Base-by-base conservation (phyloP, 2,888 invertebrate genomes). In the Torymus aiolomorphi region DNA sequence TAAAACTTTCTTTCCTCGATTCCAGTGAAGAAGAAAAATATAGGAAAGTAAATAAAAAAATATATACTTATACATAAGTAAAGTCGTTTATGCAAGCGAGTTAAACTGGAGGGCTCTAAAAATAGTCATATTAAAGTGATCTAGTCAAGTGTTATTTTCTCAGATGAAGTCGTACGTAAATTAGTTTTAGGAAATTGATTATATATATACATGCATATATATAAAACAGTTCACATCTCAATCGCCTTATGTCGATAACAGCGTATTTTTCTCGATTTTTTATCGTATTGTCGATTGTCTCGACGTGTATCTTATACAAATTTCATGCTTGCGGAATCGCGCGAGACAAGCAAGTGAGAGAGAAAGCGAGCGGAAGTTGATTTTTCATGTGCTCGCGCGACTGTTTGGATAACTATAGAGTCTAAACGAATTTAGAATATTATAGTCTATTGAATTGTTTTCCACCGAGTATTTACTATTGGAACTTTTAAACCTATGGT, bases 101-200 rank as follows among this genome's bases (percentile, higher is more conserved):
- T 72, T 52, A 51, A 70, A 72, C n/a, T 75, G 61, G 69, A 62
- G 51, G 63, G 75, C 57, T 77, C 62, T 69, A 75, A 77, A 31
- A 67, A 75, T 77, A 82, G 76, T 74, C 69, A 78, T 76, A 75
- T 61, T 57, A 75, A 87, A 85, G 86, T 88, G 86, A 90, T 90
- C 90, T 90, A 90, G 90, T 90, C 90, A 89, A 88, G 85, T 87
- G 84, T 85, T 85, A 84, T 83, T 84, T 81, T 85, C 82, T 84
- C 83, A 82, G 73, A 82, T 83, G 78, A 83, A 75, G 24, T 78
- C 66, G 71, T 74, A 75, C 73, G 65, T 79, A 74, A 70, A 76
- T 63, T 81, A 79, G 76, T 66, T 69, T 66, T 76, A 81, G 72
- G 51, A 63, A 61, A 70, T 63, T 54, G 52, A 70, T 70, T 81